phyloP scores from a whole-genome alignment of 2,797 vertebrate genomes.

The Netta rufina region DNA sequence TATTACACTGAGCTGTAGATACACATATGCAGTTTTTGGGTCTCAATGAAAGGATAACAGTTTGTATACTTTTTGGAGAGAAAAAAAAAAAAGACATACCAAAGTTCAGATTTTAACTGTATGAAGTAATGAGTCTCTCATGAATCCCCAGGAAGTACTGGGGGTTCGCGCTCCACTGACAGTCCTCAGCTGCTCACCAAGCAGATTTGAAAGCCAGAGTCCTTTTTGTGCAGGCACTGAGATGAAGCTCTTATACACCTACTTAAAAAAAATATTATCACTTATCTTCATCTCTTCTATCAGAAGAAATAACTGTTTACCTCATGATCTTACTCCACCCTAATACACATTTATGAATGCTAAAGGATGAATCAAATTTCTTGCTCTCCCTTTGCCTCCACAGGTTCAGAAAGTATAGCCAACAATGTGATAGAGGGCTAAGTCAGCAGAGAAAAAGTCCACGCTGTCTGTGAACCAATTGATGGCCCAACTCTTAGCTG shows the following conservation, averaged over 20 bases:
- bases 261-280: background rate
- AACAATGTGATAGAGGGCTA: background rate
- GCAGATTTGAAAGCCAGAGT: background rate
- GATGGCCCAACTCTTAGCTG: background rate
- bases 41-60: background rate
- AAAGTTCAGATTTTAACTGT: background rate
- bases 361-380: background rate
- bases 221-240: background rate
- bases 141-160: too few relatives aligned
- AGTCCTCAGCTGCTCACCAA: background rate
- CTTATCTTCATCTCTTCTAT: background rate
- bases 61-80: background rate
- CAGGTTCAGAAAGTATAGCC: background rate
- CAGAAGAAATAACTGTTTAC: background rate
- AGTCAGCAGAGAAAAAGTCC: background rate
- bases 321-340: background rate
- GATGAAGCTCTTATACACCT: background rate
- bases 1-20: background rate
- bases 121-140: background rate
- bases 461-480: background rate
- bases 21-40: background rate
- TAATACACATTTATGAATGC: background rate
- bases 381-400: background rate
- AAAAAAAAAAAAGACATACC: background rate
- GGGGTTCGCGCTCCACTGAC: too few relatives aligned